phyloP scores from a whole-genome alignment of 2,113 vertebrate genomes.

The Pycnonotus jocosus region DNA sequence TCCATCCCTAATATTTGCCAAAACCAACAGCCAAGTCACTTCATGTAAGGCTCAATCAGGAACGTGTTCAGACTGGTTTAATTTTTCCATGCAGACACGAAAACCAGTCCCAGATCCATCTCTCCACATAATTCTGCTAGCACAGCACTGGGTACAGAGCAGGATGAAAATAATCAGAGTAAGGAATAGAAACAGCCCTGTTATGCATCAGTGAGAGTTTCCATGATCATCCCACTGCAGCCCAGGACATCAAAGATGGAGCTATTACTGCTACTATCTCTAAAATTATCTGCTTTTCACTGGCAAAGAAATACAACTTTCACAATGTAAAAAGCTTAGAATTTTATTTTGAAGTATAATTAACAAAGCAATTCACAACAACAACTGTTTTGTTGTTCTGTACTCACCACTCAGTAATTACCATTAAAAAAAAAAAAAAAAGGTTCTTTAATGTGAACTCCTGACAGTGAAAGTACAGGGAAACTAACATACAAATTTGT shows the following conservation, averaged over 20 bases:
- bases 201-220: fast-evolving
- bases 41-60: not conserved
- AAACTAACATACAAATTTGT: not conserved
- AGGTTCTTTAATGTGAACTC: not conserved
- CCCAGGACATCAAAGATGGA: not conserved
- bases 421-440: not conserved
- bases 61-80: not conserved
- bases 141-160: not conserved
- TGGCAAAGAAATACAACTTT: not conserved
- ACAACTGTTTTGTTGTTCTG: not conserved
- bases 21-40: not conserved
- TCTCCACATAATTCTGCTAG: fast-evolving
- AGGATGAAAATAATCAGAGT: not conserved
- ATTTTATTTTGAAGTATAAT: not conserved
- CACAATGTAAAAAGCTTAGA: not conserved
- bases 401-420: not conserved
- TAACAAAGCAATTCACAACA: not conserved
- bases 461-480: not conserved
- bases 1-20: not conserved
- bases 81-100: fast-evolving
- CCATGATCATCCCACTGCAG: not conserved
- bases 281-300: not conserved
- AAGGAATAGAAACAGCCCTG: not conserved
- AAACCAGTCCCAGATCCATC: not conserved
- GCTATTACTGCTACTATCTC: fast-evolving